A percentile compares a stretch with the other conserved stretches of the same genome.
Conservation (phyloP, 2,797 vertebrate species). For the Molothrus aeneus region DNA sequence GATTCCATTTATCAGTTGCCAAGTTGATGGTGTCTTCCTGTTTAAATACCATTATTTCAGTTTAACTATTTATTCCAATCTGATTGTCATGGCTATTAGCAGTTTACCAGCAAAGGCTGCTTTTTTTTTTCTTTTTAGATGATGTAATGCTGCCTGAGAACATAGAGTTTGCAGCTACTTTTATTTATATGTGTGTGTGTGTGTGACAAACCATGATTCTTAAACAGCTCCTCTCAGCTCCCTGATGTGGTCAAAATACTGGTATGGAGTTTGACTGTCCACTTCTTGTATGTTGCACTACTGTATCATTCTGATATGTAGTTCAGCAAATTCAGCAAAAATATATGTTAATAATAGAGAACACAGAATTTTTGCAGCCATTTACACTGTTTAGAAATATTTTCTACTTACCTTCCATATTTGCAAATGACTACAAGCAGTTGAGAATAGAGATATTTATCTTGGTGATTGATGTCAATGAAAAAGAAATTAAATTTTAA, state of each 20-base stretch:
- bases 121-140: neutral
- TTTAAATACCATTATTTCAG: neutral
- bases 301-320: neutral
- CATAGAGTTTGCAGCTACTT: neutral
- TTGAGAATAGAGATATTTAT: neutral
- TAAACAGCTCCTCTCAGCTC: neutral
- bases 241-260: neutral
- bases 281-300: neutral
- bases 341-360: neutral
- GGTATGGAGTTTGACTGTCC: neutral
- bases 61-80: conserved; percentile 14
- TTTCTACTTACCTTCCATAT: neutral
- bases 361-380: neutral
- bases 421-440: neutral
- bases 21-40: neutral
- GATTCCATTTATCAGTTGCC: neutral
- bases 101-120: neutral
- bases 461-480: neutral
- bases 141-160: neutral
- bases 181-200: too few relatives aligned
- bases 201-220: neutral
- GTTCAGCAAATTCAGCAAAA: neutral
- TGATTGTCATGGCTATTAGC: neutral
- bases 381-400: neutral
- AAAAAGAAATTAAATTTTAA: neutral